phyloP scores from a whole-genome alignment of 2,888 invertebrate species.

The Cotesia congregata region DNA sequence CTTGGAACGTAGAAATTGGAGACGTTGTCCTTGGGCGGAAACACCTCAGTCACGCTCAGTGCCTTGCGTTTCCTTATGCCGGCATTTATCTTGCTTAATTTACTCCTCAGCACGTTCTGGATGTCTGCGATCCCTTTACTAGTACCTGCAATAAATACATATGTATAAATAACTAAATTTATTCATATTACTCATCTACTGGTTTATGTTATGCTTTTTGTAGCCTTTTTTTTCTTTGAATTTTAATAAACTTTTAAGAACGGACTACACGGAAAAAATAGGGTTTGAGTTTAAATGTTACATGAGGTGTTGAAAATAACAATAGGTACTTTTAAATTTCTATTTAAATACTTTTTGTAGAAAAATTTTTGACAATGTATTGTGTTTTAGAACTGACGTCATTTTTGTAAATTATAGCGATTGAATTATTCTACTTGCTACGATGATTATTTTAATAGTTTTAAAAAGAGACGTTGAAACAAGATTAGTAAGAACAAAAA shows the following conservation, averaged over 20 bases:
- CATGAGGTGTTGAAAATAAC: no score
- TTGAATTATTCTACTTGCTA: no score
- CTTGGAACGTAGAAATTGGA: conserved; percentile 81
- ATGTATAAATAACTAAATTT: not conserved
- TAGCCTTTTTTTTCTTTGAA: not conserved
- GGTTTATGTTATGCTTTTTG: not conserved
- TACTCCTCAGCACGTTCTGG: conserved; percentile 74
- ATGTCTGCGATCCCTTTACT: conserved; percentile 77
- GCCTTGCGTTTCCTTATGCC: conserved; percentile 78
- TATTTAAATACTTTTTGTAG: no score
- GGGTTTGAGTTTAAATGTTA: no score
- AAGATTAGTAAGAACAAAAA: no score
- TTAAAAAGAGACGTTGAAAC: no score
- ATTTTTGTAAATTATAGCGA: no score
- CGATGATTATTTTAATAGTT: no score
- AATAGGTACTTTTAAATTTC: no score
- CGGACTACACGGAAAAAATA: no score
- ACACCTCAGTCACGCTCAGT: conserved; percentile 79
- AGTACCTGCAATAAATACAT: conserved; percentile 56
- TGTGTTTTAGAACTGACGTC: no score
- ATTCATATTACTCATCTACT: conserved; percentile 1
- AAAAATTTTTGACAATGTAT: no score
- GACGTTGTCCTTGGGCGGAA: conserved; percentile 65
- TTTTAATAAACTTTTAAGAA: not conserved
- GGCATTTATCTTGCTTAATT: conserved; percentile 80